Evolutionary conservation across 2,888 invertebrate genomes (phyloP).

Genomic region (Eupeodes latifasciatus): DNA sequence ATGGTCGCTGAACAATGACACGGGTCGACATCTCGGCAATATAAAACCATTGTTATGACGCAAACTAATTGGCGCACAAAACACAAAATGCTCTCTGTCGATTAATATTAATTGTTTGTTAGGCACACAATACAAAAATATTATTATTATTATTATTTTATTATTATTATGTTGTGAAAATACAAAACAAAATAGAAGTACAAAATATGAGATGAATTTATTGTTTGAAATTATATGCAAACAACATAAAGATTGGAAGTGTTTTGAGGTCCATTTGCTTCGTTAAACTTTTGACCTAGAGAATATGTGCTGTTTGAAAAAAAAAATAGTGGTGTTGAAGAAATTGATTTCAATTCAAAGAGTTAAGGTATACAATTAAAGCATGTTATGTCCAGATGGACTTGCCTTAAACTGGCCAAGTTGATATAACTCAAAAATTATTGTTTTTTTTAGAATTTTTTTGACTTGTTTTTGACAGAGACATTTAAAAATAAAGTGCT

Average conservation of each 20-base stretch:
- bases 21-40: conserved; percentile 16
- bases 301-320: no score
- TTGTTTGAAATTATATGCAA: not conserved
- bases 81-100: not conserved
- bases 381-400: not conserved
- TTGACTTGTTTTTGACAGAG: no score
- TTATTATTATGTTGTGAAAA: conserved; percentile 1
- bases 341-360: conserved; percentile 20
- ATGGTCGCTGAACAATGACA: conserved; percentile 21
- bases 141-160: not conserved
- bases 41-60: conserved; percentile 31
- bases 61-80: conserved; percentile 35
- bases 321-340: not conserved
- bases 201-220: not conserved
- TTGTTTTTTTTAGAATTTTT: no score
- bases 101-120: conserved; percentile 45
- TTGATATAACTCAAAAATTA: not conserved
- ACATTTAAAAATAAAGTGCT: no score
- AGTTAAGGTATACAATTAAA: not conserved
- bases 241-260: not conserved
- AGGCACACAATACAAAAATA: conserved; percentile 4
- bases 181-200: not conserved
- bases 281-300: conserved; percentile 7
- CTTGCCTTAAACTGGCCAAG: conserved; percentile 6
- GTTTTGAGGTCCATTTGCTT: not conserved